Conservation (phyloP, 1,140 invertebrate genomes). For the Probaryconus sp. region DNA sequence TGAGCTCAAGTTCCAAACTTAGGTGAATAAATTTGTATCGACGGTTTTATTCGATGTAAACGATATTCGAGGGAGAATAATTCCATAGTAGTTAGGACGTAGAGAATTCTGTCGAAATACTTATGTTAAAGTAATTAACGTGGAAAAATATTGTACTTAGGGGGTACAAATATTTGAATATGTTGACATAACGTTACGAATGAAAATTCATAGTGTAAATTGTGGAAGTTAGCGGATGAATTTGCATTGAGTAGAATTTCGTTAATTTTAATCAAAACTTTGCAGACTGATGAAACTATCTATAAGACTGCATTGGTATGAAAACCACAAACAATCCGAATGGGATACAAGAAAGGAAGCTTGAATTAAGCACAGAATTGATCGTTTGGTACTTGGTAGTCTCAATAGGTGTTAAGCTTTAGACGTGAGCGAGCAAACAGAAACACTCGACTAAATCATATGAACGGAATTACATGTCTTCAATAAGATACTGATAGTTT, state of each 20-base stretch:
- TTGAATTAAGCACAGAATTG: constrained; percentile 41
- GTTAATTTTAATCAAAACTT: constrained; percentile 57
- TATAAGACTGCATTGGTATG: constrained; percentile 22
- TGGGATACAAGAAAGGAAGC: constrained; percentile 35
- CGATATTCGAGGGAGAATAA: constrained; percentile 16
- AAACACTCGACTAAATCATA: constrained; percentile 26
- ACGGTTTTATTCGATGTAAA: constrained; percentile 10
- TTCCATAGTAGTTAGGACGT: background rate
- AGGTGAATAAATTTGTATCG: constrained; percentile 14
- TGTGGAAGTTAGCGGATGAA: constrained; percentile 11
- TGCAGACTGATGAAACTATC: constrained; percentile 30
- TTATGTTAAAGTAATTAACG: no score
- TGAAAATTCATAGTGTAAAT: constrained; percentile 21
- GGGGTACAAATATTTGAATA: background rate
- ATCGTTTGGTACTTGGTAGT: constrained; percentile 34
- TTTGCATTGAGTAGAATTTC: constrained; percentile 35
- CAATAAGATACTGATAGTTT: constrained; percentile 38
- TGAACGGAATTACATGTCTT: constrained; percentile 35
- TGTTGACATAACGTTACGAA: constrained; percentile 14
- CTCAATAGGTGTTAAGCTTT: constrained; percentile 34
- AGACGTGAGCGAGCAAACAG: constrained; percentile 28
- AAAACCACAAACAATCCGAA: constrained; percentile 49
- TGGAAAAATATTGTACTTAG: no score
- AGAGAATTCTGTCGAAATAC: background rate
- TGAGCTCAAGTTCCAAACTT: constrained; percentile 9